phyloP scores from a whole-genome alignment of 1,140 invertebrate genomes.

The Daktulosphaira vitifoliae region DNA sequence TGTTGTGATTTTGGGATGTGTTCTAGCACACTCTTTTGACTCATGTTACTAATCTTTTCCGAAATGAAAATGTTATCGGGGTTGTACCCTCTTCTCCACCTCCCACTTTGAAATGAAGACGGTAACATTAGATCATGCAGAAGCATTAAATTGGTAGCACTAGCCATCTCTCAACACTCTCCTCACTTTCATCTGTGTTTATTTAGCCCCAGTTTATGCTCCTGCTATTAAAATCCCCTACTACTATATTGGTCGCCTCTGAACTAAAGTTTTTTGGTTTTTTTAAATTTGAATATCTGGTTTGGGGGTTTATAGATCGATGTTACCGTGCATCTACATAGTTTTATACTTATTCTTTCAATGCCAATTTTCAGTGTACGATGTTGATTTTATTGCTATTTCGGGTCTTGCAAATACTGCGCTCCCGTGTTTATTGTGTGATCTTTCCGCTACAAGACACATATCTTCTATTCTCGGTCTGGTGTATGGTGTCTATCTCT shows the following conservation, averaged over 20 bases:
- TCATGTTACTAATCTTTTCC: background rate
- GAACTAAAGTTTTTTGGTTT: constrained; percentile 2
- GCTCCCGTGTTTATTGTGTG: background rate
- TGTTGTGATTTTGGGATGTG: constrained; percentile 2
- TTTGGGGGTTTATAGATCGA: no score
- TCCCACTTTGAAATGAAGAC: constrained; percentile 20
- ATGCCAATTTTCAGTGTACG: background rate
- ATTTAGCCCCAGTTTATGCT: constrained; percentile 8
- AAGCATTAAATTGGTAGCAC: no score
- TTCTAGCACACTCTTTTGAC: background rate
- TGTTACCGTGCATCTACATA: background rate
- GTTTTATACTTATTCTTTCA: background rate
- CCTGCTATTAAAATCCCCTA: constrained; percentile 9
- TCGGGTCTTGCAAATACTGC: background rate
- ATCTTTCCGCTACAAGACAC: background rate
- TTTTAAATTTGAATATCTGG: no score
- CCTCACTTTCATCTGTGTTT: background rate
- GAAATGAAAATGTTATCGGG: constrained; percentile 14
- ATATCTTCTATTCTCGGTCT: background rate
- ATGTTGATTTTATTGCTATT: background rate
- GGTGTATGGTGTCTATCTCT: background rate
- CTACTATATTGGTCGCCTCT: background rate
- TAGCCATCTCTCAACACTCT: constrained; percentile 3
- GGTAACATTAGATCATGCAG: constrained; percentile 15
- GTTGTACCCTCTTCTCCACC: constrained; percentile 3